phyloP scores from a whole-genome alignment of 2,888 invertebrate genomes.

The Bellardia pandia region DNA sequence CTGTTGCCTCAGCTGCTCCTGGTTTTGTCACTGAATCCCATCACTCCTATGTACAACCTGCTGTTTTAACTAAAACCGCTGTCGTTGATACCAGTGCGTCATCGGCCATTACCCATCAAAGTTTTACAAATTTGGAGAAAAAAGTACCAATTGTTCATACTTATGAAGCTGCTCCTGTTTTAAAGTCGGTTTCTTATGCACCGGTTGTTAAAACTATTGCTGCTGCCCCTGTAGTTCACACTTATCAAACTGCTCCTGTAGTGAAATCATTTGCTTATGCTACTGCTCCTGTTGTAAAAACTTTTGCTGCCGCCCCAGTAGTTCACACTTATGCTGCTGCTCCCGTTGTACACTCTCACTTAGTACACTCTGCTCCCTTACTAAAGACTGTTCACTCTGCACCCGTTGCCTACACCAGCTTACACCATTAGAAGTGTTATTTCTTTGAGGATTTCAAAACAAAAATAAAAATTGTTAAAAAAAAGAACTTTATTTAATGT shows the following conservation, averaged over 20 bases:
- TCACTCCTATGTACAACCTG: conserved; percentile 80
- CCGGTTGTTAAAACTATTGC: background rate
- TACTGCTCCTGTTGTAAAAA: conserved; percentile 62
- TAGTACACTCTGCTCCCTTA: no score
- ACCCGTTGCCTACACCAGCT: no score
- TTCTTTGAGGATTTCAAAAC: no score
- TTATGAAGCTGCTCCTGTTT: conserved; percentile 74
- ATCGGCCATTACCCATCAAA: conserved; percentile 86
- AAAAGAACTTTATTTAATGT: no score
- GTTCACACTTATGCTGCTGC: no score
- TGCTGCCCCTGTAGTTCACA: background rate
- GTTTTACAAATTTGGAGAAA: conserved; percentile 85
- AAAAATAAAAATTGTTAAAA: no score
- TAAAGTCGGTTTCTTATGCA: background rate
- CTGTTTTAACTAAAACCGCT: conserved; percentile 79
- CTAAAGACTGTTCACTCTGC: no score
- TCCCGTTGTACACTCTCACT: no score
- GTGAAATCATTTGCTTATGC: conserved; percentile 24
- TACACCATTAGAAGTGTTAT: no score
- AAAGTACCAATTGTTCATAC: conserved; percentile 82
- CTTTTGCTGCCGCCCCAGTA: conserved; percentile 64
- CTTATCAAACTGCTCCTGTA: conserved; percentile 31
- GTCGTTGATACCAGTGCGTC: conserved; percentile 82
- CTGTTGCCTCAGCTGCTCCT: conserved; percentile 83
- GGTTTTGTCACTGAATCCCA: conserved; percentile 80